phyloP scores from a whole-genome alignment of 35 echinoderm and acorn worm species.

The Amphiura filiformis region DNA sequence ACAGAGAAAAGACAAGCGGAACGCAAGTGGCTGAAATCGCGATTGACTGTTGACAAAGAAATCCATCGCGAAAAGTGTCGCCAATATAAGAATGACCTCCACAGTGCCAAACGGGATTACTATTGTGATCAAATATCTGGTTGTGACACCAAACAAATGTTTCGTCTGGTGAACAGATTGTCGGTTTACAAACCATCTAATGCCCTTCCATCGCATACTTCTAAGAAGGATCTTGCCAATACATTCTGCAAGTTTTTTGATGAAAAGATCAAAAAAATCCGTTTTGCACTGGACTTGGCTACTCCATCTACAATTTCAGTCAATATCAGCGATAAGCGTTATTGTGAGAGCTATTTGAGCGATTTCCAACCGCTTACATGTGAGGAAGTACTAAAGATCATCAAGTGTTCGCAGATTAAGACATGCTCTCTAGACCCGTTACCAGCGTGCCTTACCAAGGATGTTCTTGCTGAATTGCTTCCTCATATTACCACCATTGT shows the following conservation, averaged over 20 bases:
- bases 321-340: background rate
- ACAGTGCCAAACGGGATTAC: background rate
- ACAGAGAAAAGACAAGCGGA: background rate
- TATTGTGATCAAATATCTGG: background rate
- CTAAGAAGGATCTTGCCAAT: conserved; percentile 3
- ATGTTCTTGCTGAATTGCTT: conserved; percentile 7
- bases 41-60: background rate
- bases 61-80: background rate
- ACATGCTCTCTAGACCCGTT: conserved; percentile 50
- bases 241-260: background rate
- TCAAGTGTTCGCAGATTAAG: conserved; percentile 22
- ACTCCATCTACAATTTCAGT: background rate
- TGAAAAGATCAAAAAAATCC: background rate
- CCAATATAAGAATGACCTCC: background rate
- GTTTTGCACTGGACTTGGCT: background rate
- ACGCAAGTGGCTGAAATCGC: background rate
- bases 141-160: background rate
- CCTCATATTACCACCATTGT: conserved; percentile 45
- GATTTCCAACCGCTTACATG: background rate
- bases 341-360: background rate
- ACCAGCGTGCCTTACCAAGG: conserved; percentile 28
- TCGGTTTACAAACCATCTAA: background rate
- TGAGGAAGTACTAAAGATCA: conserved; percentile 7
- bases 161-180: background rate
- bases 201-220: background rate